Percentiles rank a stretch among this genome's conserved stretches.
Conservation (phyloP, 2,113 vertebrate genomes). For the Rhinopomastus cyanomelas region DNA sequence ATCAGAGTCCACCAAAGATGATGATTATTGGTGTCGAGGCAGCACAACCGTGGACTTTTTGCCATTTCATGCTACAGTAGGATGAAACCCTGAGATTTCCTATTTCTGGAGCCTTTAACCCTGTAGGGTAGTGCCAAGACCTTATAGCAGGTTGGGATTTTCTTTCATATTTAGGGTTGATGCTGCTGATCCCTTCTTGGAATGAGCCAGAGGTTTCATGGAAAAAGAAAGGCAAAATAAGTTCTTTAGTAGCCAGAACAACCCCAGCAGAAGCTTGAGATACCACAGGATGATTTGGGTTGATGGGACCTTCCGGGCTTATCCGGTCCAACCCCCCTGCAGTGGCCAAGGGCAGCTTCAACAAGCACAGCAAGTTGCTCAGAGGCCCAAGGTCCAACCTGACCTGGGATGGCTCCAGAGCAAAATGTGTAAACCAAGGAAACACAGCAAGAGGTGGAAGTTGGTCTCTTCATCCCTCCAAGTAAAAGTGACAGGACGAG, state of each 20-base stretch:
- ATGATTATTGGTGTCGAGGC: fast-evolving
- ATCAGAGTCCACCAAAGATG: background rate
- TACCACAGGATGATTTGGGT: background rate
- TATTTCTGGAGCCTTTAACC: background rate
- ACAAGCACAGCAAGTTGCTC: background rate
- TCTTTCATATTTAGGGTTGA: too few species aligned
- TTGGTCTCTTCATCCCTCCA: too few species aligned
- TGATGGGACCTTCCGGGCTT: too few species aligned
- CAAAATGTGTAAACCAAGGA: too few species aligned
- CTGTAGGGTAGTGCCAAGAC: fast-evolving
- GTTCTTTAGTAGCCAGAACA: background rate
- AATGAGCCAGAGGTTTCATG: background rate
- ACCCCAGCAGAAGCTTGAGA: background rate
- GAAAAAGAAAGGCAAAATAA: background rate
- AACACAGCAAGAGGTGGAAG: too few species aligned
- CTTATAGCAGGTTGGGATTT: fast-evolving
- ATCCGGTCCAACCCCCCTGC: background rate
- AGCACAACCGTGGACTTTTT: fast-evolving
- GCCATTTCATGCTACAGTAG: background rate
- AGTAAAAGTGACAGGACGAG: too few species aligned
- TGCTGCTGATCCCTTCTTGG: background rate
- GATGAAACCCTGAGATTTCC: background rate
- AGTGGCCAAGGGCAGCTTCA: too few species aligned
- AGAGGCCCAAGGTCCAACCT: background rate
- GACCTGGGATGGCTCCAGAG: background rate